phyloP scores from a whole-genome alignment of 2,797 vertebrate genomes.

The Margarornis squamiger region DNA sequence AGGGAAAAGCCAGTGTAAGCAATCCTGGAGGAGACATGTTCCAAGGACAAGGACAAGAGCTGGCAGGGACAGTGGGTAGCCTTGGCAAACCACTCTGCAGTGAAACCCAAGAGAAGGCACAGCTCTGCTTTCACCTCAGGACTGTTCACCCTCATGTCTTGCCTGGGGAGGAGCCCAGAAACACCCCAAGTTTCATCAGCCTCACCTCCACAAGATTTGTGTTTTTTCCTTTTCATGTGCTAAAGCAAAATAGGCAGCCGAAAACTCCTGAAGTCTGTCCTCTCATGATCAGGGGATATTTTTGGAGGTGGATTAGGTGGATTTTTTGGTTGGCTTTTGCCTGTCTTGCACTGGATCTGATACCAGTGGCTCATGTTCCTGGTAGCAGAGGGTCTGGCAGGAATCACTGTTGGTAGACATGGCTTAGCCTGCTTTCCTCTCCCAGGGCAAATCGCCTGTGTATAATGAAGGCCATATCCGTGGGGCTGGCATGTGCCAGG shows the following conservation, averaged over 20 bases:
- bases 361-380: neutral
- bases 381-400: neutral
- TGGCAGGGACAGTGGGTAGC: neutral
- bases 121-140: neutral
- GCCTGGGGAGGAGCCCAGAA: neutral
- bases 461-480: neutral
- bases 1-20: neutral
- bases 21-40: neutral
- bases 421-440: neutral
- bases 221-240: neutral
- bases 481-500: neutral
- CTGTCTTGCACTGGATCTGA: neutral
- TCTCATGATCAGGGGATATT: neutral
- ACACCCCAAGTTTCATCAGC: neutral
- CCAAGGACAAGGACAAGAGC: neutral
- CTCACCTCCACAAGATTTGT: fast-evolving
- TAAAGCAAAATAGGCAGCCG: neutral
- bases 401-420: neutral
- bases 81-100: neutral
- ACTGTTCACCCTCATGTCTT: neutral
- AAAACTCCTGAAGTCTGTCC: neutral
- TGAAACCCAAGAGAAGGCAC: neutral
- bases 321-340: neutral
- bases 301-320: neutral
- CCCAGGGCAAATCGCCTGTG: neutral